These are phyloP conservation scores for Volucella inanis DNA, from an alignment of 2,888 invertebrate species.

Conservation along the genomic window DNA sequence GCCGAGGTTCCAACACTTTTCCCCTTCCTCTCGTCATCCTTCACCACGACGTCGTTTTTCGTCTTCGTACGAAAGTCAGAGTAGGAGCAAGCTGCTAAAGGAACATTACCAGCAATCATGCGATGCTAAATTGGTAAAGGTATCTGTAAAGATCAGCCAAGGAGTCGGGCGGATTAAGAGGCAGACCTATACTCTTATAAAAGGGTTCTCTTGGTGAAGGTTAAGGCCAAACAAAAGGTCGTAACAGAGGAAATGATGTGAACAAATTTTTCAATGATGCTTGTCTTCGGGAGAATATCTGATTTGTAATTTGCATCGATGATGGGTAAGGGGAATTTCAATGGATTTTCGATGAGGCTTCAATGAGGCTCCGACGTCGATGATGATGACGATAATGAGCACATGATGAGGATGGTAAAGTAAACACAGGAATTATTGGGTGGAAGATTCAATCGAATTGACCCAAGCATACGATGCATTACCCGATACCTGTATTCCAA, in stretches of 20 bases:
- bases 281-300: constrained; percentile 39
- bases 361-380: constrained; percentile 34
- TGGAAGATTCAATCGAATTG: constrained; percentile 45
- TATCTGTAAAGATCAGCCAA: constrained; percentile 37
- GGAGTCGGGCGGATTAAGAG: constrained; percentile 15
- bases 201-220: constrained; percentile 42
- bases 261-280: constrained; percentile 26
- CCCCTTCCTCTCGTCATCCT: constrained; percentile 34
- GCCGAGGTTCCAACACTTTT: constrained; percentile 17
- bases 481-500: constrained; percentile 2
- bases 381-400: constrained; percentile 51
- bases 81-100: constrained; percentile 49
- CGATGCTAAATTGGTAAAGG: constrained; percentile 54
- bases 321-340: constrained; percentile 39
- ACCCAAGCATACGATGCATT: constrained; percentile 7
- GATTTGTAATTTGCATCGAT: constrained; percentile 72
- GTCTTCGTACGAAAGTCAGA: constrained; percentile 49
- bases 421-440: constrained; percentile 56
- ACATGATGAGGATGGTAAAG: constrained; percentile 50
- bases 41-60: constrained; percentile 38
- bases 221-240: constrained; percentile 32
- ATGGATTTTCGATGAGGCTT: constrained; percentile 39
- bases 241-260: constrained; percentile 24
- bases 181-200: constrained; percentile 36
- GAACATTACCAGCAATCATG: constrained; percentile 67